phyloP scores from a whole-genome alignment of 2,797 vertebrate genomes.

The Lagodon rhomboides region DNA sequence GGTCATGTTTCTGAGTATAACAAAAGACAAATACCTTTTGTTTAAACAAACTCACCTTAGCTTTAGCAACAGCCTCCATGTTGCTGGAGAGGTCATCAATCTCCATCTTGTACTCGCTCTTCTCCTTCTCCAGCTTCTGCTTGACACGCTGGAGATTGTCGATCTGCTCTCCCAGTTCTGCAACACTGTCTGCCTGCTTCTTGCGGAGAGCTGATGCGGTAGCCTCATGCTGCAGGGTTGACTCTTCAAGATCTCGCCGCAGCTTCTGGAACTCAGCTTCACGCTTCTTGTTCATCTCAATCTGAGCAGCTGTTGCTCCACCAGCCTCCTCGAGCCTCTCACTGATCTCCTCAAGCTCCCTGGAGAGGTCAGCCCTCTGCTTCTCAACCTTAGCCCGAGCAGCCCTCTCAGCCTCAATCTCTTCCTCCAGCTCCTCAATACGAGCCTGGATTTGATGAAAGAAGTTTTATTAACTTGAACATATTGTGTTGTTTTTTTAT shows the following conservation, averaged over 20 bases:
- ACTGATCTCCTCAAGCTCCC: slow-evolving; percentile 92
- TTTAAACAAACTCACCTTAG: slow-evolving; percentile 32
- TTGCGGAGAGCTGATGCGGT: slow-evolving; percentile 76
- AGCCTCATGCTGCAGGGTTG: no score
- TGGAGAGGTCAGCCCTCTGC: slow-evolving; percentile 85
- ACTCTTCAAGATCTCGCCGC: no score
- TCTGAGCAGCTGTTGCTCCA: slow-evolving; percentile 79
- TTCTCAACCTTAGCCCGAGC: slow-evolving; percentile 89
- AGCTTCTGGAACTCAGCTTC: no score
- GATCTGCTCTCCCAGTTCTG: slow-evolving; percentile 81
- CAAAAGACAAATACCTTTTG: no score
- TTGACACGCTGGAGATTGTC: slow-evolving; percentile 85
- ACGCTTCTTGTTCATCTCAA: no score
- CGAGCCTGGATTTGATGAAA: slow-evolving; percentile 51
- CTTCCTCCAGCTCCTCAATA: slow-evolving; percentile 71
- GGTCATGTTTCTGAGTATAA: no score
- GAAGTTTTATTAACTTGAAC: background rate
- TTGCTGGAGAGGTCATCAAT: slow-evolving; percentile 60
- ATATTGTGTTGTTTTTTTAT: background rate
- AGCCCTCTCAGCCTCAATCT: slow-evolving; percentile 71
- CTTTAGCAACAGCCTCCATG: slow-evolving; percentile 67
- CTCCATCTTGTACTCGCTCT: slow-evolving; percentile 57
- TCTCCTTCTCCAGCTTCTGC: slow-evolving; percentile 10
- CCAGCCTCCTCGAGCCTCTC: slow-evolving; percentile 88
- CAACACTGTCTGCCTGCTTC: slow-evolving; percentile 89